These are phyloP conservation scores for Tachycineta bicolor DNA, from an alignment of 2,113 vertebrate species.

Conservation along the genomic window DNA sequence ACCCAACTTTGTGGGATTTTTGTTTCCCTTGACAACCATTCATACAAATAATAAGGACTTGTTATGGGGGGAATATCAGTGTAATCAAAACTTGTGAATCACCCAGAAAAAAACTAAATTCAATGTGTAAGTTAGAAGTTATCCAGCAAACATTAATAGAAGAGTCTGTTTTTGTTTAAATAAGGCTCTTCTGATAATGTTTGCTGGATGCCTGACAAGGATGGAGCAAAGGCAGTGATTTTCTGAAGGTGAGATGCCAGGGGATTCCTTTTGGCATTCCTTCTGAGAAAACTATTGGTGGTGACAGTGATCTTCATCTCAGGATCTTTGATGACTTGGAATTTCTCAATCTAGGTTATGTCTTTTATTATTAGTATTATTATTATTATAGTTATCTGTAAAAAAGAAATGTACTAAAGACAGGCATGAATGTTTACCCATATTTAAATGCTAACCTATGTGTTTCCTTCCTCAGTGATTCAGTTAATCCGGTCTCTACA, in stretches of 20 bases:
- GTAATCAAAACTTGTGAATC: not conserved
- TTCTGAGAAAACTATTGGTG: not conserved
- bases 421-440: not conserved
- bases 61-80: not conserved
- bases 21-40: constrained; percentile 70
- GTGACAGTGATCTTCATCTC: not conserved
- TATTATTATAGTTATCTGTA: not conserved
- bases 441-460: not conserved
- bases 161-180: constrained; percentile 6
- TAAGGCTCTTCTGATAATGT: not conserved
- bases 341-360: not conserved
- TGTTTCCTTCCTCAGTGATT: not conserved
- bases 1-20: not conserved
- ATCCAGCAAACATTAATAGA: not conserved
- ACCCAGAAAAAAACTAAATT: not conserved
- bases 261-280: not conserved
- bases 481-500: not conserved
- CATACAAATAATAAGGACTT: constrained; percentile 53
- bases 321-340: not conserved
- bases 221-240: not conserved
- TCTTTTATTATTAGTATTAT: not conserved
- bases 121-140: constrained; percentile 15
- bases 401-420: not conserved
- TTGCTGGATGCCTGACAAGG: not conserved
- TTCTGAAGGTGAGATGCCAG: not conserved